Conservation (phyloP, 2,888 invertebrate species). For the Eupithecia pulchellata region DNA sequence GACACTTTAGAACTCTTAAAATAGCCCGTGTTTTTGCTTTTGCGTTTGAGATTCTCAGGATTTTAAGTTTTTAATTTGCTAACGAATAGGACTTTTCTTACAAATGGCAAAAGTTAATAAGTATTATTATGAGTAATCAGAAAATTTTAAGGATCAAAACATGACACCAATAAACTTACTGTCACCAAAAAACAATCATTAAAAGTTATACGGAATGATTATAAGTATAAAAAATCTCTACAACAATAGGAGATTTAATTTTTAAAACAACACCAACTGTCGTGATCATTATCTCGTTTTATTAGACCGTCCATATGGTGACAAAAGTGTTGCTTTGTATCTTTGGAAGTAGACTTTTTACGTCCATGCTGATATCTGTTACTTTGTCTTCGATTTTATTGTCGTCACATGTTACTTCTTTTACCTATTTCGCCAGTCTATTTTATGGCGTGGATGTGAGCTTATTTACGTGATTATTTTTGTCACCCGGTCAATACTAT, state of each 20-base stretch:
- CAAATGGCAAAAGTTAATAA: not conserved
- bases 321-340: constrained; percentile 42
- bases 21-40: constrained; percentile 27
- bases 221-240: not conserved
- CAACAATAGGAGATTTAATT: constrained; percentile 5
- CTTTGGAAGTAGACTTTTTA: not conserved
- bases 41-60: constrained; percentile 46
- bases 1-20: constrained; percentile 40
- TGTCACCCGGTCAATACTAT: not conserved
- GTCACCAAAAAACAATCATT: constrained; percentile 7
- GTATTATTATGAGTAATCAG: not conserved
- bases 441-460: constrained; percentile 1
- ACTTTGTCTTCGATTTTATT: constrained; percentile 12
- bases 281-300: constrained; percentile 64
- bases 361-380: not conserved
- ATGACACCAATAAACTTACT: not conserved
- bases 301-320: constrained; percentile 71
- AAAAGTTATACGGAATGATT: not conserved
- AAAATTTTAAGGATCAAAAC: too few species aligned
- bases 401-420: constrained; percentile 2
- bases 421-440: not conserved
- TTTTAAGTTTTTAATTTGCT: not conserved
- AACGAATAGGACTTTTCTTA: not conserved
- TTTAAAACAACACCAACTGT: constrained; percentile 10
- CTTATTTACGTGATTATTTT: not conserved